phyloP scores from a whole-genome alignment of 1,140 invertebrate species.

The Hyposmocoma kahamanoa region DNA sequence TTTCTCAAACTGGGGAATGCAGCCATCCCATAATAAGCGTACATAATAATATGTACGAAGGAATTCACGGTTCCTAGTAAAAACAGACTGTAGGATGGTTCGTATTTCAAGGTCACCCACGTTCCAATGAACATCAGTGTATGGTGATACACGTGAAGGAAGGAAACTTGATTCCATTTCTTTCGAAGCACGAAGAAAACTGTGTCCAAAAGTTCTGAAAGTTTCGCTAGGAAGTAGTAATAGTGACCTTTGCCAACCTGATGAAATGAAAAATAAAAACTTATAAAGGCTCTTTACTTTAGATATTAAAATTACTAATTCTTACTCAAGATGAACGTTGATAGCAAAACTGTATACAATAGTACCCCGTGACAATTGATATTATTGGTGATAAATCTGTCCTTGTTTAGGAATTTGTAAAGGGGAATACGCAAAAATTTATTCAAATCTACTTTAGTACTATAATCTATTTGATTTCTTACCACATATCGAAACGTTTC shows the following conservation, averaged over 20 bases:
- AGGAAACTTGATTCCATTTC: conserved; percentile 81
- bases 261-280: too few relatives aligned
- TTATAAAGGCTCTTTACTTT: too few relatives aligned
- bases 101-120: conserved; percentile 63
- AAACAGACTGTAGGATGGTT: conserved; percentile 68
- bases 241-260: conserved; percentile 3
- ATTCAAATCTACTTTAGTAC: too few relatives aligned
- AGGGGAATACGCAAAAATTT: too few relatives aligned
- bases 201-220: background rate
- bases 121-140: conserved; percentile 72
- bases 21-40: conserved; percentile 84
- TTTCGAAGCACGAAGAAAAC: conserved; percentile 75
- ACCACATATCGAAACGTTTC: too few relatives aligned
- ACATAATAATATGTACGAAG: conserved; percentile 83
- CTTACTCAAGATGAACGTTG: too few relatives aligned
- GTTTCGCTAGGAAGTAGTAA: conserved; percentile 66
- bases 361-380: too few relatives aligned
- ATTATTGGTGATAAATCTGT: too few relatives aligned
- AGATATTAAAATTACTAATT: too few relatives aligned
- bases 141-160: conserved; percentile 82
- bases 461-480: too few relatives aligned
- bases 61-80: conserved; percentile 76
- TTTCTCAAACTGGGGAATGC: conserved; percentile 84
- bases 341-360: too few relatives aligned
- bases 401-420: too few relatives aligned